These are phyloP conservation scores for Clarias pachynema DNA, from an alignment of 2,797 vertebrate genomes.

Conservation along the genomic window DNA sequence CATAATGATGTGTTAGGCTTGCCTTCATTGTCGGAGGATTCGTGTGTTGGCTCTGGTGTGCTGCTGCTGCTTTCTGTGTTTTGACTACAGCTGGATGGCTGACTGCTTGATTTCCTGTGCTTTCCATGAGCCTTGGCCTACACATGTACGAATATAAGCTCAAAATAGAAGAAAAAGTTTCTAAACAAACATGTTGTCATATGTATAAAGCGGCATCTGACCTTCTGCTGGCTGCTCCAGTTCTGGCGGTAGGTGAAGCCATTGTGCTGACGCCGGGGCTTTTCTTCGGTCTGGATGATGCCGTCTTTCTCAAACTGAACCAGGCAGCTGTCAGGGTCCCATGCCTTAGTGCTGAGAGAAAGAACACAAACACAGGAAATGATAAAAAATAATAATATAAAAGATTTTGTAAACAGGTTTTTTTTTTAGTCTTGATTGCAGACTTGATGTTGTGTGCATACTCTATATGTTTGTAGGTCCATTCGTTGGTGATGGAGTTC, in stretches of 20 bases:
- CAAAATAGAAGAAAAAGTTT: neutral
- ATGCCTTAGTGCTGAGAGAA: slow-evolving; percentile 78
- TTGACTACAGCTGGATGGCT: slow-evolving; percentile 93
- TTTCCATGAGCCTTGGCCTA: slow-evolving; percentile 73
- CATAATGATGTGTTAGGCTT: slow-evolving; percentile 28
- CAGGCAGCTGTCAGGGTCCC: slow-evolving; percentile 85
- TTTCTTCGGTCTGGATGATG: slow-evolving; percentile 86
- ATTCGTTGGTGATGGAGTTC: slow-evolving; percentile 78
- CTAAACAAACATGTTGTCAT: neutral
- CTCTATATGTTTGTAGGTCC: slow-evolving; percentile 89
- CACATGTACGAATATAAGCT: neutral
- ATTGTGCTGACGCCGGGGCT: slow-evolving; percentile 65
- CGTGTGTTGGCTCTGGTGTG: slow-evolving; percentile 89
- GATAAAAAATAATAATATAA: neutral
- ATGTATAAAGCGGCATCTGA: slow-evolving; percentile 54
- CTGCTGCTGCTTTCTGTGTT: slow-evolving; percentile 94
- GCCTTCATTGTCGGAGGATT: slow-evolving; percentile 92
- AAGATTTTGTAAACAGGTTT: neutral
- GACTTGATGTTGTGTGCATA: slow-evolving; percentile 69
- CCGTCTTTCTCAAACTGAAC: slow-evolving; percentile 91
- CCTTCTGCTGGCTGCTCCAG: slow-evolving; percentile 81
- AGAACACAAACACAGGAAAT: neutral
- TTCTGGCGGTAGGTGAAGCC: slow-evolving; percentile 76
- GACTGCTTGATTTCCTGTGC: slow-evolving; percentile 89
- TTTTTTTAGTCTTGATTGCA: neutral